Conservation (phyloP, 2,113 vertebrate species). For the Hirundichthys speculiger region DNA sequence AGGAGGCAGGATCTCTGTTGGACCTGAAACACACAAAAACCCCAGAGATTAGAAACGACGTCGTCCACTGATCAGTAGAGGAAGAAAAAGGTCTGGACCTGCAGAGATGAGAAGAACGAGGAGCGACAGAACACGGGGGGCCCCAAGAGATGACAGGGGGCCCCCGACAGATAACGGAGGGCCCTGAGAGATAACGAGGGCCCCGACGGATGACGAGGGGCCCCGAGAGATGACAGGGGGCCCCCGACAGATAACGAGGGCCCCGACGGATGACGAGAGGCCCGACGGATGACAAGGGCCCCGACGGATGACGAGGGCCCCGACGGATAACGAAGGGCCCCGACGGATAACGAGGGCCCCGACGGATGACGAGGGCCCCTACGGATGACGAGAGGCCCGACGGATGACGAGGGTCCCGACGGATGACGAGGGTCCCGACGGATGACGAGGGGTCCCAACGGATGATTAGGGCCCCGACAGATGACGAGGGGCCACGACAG, state of each 20-base stretch:
- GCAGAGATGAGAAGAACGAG: constrained; percentile 2
- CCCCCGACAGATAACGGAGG: constrained; percentile 25
- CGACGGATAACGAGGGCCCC: constrained; percentile 63
- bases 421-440: too few relatives aligned
- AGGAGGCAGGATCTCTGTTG: not conserved
- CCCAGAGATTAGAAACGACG: constrained; percentile 20
- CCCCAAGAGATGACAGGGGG: constrained; percentile 33
- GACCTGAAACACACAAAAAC: constrained; percentile 48
- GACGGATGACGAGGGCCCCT: too few relatives aligned
- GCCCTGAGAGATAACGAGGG: constrained; percentile 59
- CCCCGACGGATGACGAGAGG: constrained; percentile 60
- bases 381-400: too few relatives aligned
- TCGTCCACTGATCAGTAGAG: constrained; percentile 3
- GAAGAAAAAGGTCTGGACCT: constrained; percentile 13
- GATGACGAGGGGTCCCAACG: too few relatives aligned
- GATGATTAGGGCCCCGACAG: too few relatives aligned
- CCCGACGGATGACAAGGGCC: not conserved
- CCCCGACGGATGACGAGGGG: not conserved
- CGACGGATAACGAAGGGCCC: constrained; percentile 22
- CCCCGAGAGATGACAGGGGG: constrained; percentile 33
- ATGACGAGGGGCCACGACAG: too few relatives aligned
- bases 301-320: constrained; percentile 35
- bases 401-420: too few relatives aligned
- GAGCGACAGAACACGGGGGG: not conserved
- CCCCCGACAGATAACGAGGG: constrained; percentile 25